Evolutionary conservation across 2,888 invertebrate genomes (phyloP), one percentile per base, ranked within the genome.

Genomic region (Drosophila fungiperda): DNA sequence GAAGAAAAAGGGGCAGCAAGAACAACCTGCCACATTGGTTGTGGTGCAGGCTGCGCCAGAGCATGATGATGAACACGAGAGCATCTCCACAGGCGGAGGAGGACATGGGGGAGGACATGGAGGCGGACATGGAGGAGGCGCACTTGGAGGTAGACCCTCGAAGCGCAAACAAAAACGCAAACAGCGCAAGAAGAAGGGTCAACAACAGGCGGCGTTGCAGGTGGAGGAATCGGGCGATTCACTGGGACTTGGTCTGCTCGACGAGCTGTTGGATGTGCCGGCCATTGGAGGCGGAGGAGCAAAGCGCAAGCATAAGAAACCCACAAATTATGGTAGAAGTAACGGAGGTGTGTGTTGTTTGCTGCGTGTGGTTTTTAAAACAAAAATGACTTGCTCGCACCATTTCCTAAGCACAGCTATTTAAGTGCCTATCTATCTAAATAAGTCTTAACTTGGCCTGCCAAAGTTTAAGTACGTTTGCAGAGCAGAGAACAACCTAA

Each of bases 311-410:
- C 87, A 90, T 73, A 92, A 92, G 82, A 79, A 86, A 73, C 91
- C 92, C 80, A 83, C 89, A 78, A 93, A 93, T 91, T 92, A 93
- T 92, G 93, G 93, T 93, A 93, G 93, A 93, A 92, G 92, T 92
- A 91, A 90, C 86, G 92, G 92, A 92, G 92, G 92, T 92, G 92
- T 91, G 91, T 91, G 91, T 92, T 92, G 87, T 87, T 87, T 87
- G 87, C 90, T 92, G 91, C 84, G 91, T 91, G 91, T 90, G 86
- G 84, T 91, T 91, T 92, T 89, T 45, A 45, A 45, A 23, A 45
- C 45, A 45, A 79, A 85, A 86, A 86, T 85, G 88, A 91, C 83
- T 90, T 87, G 84, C 78, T 66, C 90, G 92, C 92, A 92, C 92
- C 49, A 61, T 91, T 90, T 91, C 79, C 87, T 63, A 55, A 86